Evolutionary conservation across 1,140 invertebrate species (phyloP).

Genomic region (Laupala kohalensis): DNA sequence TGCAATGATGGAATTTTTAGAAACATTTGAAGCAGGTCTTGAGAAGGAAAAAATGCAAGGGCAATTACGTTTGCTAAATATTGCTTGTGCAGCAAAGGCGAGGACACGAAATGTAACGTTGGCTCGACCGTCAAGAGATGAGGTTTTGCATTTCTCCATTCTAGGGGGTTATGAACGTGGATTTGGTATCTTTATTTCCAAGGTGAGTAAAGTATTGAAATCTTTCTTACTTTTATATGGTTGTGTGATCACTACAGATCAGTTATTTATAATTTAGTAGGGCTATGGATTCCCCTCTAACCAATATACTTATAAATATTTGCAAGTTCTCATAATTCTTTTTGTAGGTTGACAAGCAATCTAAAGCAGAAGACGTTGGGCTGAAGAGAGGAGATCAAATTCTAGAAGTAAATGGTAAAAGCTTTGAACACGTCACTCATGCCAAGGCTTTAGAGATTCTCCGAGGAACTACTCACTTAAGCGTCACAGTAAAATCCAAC

Average conservation of each 20-base stretch:
- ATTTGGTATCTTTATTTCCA: constrained; percentile 89
- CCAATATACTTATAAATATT: no score
- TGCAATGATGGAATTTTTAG: constrained; percentile 92
- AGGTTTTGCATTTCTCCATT: constrained; percentile 85
- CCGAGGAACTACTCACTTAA: constrained; percentile 84
- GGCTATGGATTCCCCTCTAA: no score
- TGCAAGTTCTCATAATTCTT: not conserved
- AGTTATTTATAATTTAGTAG: not conserved
- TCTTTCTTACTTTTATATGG: not conserved
- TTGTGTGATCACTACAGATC: not conserved
- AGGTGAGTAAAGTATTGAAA: constrained; percentile 31
- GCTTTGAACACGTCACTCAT: constrained; percentile 83
- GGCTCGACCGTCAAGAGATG: constrained; percentile 78
- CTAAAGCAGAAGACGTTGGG: constrained; percentile 92
- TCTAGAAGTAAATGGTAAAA: constrained; percentile 93
- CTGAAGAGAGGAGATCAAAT: constrained; percentile 95
- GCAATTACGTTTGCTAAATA: constrained; percentile 73
- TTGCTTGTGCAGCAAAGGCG: constrained; percentile 93
- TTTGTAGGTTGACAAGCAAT: constrained; percentile 62
- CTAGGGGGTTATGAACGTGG: constrained; percentile 82
- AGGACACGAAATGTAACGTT: constrained; percentile 80
- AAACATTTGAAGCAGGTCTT: constrained; percentile 77
- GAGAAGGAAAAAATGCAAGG: constrained; percentile 76
- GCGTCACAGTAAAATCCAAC: constrained; percentile 95
- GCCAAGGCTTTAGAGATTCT: constrained; percentile 84